Evolutionary conservation across 2,797 vertebrate genomes (phyloP), one percentile per base, ranked within the genome.

Genomic region (Acropternis orthonyx): DNA sequence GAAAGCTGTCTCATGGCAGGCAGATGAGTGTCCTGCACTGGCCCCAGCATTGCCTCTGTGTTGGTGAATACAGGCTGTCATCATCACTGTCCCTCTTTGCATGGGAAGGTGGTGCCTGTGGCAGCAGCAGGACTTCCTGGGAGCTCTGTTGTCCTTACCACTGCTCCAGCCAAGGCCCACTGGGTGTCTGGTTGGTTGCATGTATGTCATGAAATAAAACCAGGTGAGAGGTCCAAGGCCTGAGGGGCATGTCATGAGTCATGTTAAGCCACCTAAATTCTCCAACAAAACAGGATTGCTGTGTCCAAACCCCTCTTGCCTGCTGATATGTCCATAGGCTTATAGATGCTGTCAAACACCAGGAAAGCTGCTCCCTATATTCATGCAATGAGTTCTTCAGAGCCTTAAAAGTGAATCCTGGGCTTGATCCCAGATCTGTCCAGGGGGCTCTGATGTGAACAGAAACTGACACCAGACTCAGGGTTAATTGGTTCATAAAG

Each of bases 21-120:
- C 34, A 89, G 63, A 41, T 0, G 3, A 49, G 20, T 19, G 6
- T 55, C 37, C 59, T 62, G 56, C 5, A 0, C 9, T 15, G 9
- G 37, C 9, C 24, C 8, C 68, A 62, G 55, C 2, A 3, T 22
- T 46, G 17, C 22, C 19, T 17, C 19, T 34, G 18, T 63, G 36
- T 14, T 22, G 46, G 14, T 83, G 51, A 82, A 12, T 19, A 56
- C 61, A 65, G 34, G 46, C 22, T 32, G 65, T 26, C 13, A 0
- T 26, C 10, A 3, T 36, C 37, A 2, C 37, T 7, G 2, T 52
- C 23, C 26, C 19, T 66, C 24, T 0, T 0, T 58, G 37, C 6
- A 24, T 2, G 0, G 15, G 34, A 78, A 3, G 4, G 18, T 4
- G 74, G 23, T 61, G 27, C 19, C 27, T 68, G 49, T 49, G 61